Evolutionary conservation across 2,113 vertebrate species (phyloP).

Genomic region (Eublepharis macularius): DNA sequence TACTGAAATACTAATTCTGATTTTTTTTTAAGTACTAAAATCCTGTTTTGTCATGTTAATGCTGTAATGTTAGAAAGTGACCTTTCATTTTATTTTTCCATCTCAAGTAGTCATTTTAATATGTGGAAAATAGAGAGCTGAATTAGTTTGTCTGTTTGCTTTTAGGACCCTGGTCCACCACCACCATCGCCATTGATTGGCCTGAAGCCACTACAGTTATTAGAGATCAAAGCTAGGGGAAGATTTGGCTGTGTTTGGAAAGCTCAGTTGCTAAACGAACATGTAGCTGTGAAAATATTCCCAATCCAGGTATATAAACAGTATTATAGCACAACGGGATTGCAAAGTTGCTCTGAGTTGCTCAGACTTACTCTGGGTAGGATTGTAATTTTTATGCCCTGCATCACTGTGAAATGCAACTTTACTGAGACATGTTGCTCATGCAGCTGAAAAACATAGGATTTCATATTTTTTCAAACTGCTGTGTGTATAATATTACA

Average conservation of each 20-base stretch:
- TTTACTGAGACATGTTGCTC: neutral
- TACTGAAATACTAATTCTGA: neutral
- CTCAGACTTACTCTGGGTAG: no score
- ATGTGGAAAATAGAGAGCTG: neutral
- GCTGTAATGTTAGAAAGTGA: neutral
- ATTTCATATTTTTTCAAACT: neutral
- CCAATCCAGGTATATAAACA: conserved; percentile 87
- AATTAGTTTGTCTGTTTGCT: conserved; percentile 35
- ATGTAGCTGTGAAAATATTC: conserved; percentile 98
- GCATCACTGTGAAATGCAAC: neutral
- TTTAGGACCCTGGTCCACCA: conserved; percentile 90
- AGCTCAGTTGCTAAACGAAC: conserved; percentile 92
- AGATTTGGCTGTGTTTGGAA: conserved; percentile 98
- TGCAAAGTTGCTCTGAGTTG: no score
- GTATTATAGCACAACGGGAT: fast-evolving
- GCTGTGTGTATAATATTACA: neutral
- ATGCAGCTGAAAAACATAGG: neutral
- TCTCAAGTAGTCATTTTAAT: neutral
- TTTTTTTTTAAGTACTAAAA: neutral
- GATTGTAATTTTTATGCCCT: no score
- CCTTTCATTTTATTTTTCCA: neutral
- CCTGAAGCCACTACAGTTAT: conserved; percentile 92
- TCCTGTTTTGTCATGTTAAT: neutral
- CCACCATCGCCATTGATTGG: conserved; percentile 92
- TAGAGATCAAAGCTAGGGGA: conserved; percentile 96